Conservation (phyloP, 1,140 invertebrate genomes). For the Drosophila busckii region DNA sequence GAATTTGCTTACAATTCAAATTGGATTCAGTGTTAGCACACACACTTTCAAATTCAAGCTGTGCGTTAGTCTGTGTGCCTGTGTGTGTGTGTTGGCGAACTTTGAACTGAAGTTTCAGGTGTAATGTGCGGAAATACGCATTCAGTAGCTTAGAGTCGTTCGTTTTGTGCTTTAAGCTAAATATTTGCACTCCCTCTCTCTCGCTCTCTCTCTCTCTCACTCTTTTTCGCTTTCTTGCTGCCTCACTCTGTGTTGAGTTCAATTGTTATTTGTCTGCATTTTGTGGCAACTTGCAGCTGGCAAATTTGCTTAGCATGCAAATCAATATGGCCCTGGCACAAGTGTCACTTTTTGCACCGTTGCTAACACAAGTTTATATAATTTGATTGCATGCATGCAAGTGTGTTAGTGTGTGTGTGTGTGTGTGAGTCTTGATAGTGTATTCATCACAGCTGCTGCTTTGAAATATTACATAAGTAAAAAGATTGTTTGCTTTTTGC, state of each 20-base stretch:
- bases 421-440: too few species aligned
- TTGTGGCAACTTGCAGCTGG: too few species aligned
- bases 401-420: too few species aligned
- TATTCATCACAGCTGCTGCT: neutral
- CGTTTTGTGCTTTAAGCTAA: slow-evolving; percentile 49
- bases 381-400: slow-evolving; percentile 42
- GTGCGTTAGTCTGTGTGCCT: too few species aligned
- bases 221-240: neutral
- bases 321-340: slow-evolving; percentile 34
- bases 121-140: slow-evolving; percentile 59
- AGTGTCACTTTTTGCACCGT: slow-evolving; percentile 44
- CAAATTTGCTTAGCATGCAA: slow-evolving; percentile 39
- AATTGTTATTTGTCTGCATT: neutral
- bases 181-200: slow-evolving; percentile 40
- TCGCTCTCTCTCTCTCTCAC: neutral
- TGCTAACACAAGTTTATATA: slow-evolving; percentile 33
- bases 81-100: too few species aligned
- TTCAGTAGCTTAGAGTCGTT: slow-evolving; percentile 33
- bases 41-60: too few species aligned
- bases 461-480: slow-evolving; percentile 4
- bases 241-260: neutral
- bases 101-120: slow-evolving; percentile 36
- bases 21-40: slow-evolving; percentile 24
- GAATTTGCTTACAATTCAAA: slow-evolving; percentile 56
- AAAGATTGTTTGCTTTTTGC: slow-evolving; percentile 21